A percentile compares a stretch with the other conserved stretches of the same genome.
Evolutionary conservation across 2,888 invertebrate genomes (phyloP).

Genomic region (Mellilla xanthometata): DNA sequence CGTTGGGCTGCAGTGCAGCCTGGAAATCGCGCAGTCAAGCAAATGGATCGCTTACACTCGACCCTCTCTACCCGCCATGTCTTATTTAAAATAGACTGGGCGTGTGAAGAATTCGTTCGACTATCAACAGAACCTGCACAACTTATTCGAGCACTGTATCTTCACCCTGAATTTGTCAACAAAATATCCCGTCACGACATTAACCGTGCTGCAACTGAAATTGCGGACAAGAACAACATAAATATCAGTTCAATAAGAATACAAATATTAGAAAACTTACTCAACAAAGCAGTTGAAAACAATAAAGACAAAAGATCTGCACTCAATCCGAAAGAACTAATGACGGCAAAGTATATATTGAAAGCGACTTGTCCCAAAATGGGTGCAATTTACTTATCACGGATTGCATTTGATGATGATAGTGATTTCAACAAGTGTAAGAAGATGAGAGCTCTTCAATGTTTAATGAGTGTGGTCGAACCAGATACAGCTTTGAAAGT

Average conservation of each 20-base stretch:
- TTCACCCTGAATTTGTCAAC: constrained; percentile 66
- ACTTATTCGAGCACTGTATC: constrained; percentile 71
- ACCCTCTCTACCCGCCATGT: constrained; percentile 74
- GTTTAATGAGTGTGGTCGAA: constrained; percentile 73
- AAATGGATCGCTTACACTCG: constrained; percentile 74
- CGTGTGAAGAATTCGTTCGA: constrained; percentile 69
- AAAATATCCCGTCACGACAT: constrained; percentile 70
- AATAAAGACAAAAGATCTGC: constrained; percentile 49
- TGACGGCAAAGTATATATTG: constrained; percentile 74
- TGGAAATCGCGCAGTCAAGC: constrained; percentile 70
- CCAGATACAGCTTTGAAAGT: constrained; percentile 72
- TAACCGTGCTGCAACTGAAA: constrained; percentile 74
- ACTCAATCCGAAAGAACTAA: constrained; percentile 60
- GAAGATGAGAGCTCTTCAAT: constrained; percentile 74
- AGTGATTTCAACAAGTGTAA: constrained; percentile 71
- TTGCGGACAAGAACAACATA: constrained; percentile 74
- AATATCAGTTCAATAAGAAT: constrained; percentile 74
- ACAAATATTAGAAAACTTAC: constrained; percentile 72
- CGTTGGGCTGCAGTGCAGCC: constrained; percentile 75
- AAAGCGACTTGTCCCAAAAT: constrained; percentile 78
- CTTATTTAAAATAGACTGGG: constrained; percentile 74
- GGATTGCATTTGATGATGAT: constrained; percentile 75
- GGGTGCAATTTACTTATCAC: constrained; percentile 75
- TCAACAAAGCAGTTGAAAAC: constrained; percentile 55
- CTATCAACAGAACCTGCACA: constrained; percentile 71